Base-by-base conservation (phyloP, 2,797 vertebrate genomes). In the Phoxinus dragarum region DNA sequence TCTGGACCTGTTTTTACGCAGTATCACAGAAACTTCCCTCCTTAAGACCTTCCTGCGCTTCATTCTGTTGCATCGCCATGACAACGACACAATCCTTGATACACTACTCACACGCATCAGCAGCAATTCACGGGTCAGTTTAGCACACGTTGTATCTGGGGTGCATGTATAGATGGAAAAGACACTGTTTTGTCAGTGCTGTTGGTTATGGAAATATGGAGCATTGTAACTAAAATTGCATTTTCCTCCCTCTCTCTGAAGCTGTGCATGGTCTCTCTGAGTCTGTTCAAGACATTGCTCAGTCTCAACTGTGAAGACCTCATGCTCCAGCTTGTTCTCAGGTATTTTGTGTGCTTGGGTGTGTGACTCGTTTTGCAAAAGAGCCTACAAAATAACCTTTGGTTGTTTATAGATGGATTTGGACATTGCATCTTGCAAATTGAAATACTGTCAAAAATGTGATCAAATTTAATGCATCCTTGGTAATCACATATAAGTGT, bases 181-280 rank as follows among this genome's bases (percentile, higher is more conserved):
- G 1, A 73, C 40, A 47, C 54, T 27, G 54, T 38, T 61, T 69
- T 80, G 72, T 67, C 34, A 44, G n/a, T 56, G 54, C 17, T 61
- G 47, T 56, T 56, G 23, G 10, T 17, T 56, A 27, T 56, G 69
- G 54, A 14, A 74, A 36, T 82, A 64, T 80, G 6, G 59, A 27
- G 61, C 81, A 0, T 17, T 61, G 52, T 31, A 19, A 40, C 44
- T 71, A 19, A 85, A 89, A 61, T 85, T 90, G 56, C 86, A 73
- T 73, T 80, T 11, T 75, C 40, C 7, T 68, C 69, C 68, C 42
- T 84, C 5, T 89, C 66, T 84, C 73, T 76, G 16, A 86, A 96
- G 96, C 94, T 96, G 82, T 99, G 98, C 93, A 99, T 99, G 98
- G 98, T 99, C 34, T 99, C 98, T 0, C 91, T 99, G 90, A 97